Evolutionary conservation across 2,113 vertebrate genomes (phyloP).

Genomic region (Antennarius striatus): DNA sequence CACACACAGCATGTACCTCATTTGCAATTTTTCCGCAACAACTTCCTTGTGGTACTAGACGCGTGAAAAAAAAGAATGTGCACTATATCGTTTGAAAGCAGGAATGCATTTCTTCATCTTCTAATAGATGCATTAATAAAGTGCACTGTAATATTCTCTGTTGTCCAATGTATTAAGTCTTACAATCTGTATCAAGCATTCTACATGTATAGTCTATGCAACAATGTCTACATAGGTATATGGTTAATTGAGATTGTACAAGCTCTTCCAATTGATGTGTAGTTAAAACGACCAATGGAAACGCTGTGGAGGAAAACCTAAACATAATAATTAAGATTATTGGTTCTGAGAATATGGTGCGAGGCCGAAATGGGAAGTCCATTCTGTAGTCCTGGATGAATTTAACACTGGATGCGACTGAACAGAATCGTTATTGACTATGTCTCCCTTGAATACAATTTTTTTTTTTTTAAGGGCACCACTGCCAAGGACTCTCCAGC

Average conservation of each 20-base stretch:
- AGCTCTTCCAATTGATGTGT: constrained; percentile 39
- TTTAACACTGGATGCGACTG: constrained; percentile 60
- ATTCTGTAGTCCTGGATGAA: constrained; percentile 53
- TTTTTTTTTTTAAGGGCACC: constrained; percentile 78
- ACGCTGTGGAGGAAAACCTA: constrained; percentile 44
- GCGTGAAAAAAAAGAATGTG: constrained; percentile 53
- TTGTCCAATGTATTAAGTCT: constrained; percentile 60
- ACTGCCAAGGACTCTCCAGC: constrained; percentile 70
- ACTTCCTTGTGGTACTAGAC: constrained; percentile 50
- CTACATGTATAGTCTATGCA: constrained; percentile 57
- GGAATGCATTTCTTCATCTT: constrained; percentile 48
- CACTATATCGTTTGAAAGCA: constrained; percentile 53
- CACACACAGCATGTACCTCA: constrained; percentile 44
- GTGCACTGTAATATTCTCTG: constrained; percentile 50
- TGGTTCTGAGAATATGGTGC: constrained; percentile 26
- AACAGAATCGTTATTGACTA: constrained; percentile 66
- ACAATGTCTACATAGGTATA: constrained; percentile 38
- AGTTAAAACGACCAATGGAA: constrained; percentile 47
- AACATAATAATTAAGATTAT: constrained; percentile 45
- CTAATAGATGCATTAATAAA: constrained; percentile 70
- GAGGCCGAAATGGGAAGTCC: constrained; percentile 58
- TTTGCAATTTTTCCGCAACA: constrained; percentile 57
- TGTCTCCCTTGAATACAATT: constrained; percentile 78
- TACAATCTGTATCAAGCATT: constrained; percentile 54
- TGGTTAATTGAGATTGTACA: constrained; percentile 32